Conservation (phyloP, 2,113 vertebrate species). For the Polypterus bichir region DNA sequence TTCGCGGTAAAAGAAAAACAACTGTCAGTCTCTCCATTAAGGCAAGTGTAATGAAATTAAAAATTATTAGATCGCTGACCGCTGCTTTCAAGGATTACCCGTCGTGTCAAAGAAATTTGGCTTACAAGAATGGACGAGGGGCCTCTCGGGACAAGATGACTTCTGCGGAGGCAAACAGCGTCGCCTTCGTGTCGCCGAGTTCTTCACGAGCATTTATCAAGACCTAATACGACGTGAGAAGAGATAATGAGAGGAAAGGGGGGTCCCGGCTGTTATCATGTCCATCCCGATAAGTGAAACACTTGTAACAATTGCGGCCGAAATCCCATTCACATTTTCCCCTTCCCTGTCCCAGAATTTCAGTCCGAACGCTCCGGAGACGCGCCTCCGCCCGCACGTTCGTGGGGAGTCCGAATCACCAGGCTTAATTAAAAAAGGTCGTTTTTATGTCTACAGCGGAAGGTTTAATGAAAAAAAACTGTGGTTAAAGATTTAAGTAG, state of each 20-base stretch:
- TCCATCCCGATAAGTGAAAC: too few species aligned
- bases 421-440: too few species aligned
- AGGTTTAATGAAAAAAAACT: too few species aligned
- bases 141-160: slow-evolving; percentile 31
- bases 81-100: slow-evolving; percentile 44
- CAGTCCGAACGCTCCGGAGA: too few species aligned
- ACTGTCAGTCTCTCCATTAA: slow-evolving; percentile 37
- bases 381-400: too few species aligned
- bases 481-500: too few species aligned
- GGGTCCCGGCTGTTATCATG: not conserved
- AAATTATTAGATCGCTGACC: slow-evolving; percentile 59
- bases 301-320: too few species aligned
- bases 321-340: too few species aligned
- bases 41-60: slow-evolving; percentile 58
- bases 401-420: too few species aligned
- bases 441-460: too few species aligned
- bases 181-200: slow-evolving; percentile 50
- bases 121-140: slow-evolving; percentile 50
- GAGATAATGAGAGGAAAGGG: slow-evolving; percentile 1
- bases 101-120: slow-evolving; percentile 71
- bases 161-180: slow-evolving; percentile 43
- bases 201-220: slow-evolving; percentile 25
- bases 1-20: slow-evolving; percentile 16
- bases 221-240: slow-evolving; percentile 12
- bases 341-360: too few species aligned